Conservation (phyloP, 92 coral and sea anemone species). For the Heteractis magnifica region DNA sequence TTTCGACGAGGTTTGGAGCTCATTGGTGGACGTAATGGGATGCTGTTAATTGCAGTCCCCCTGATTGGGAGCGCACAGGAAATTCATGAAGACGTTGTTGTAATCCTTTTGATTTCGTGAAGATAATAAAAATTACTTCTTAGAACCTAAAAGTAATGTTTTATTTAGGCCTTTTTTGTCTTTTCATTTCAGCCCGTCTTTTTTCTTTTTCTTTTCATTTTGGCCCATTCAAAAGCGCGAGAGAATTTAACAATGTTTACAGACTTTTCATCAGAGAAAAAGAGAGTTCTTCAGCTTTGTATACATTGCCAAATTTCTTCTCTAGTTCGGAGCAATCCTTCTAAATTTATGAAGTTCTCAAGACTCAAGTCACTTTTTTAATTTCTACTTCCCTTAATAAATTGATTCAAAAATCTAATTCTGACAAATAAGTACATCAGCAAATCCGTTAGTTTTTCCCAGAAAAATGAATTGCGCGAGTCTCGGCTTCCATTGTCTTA, state of each 20-base stretch:
- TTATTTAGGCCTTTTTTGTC: neutral
- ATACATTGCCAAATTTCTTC: neutral
- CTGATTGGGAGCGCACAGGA: constrained; percentile 17
- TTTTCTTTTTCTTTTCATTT: neutral
- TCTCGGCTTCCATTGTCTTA: neutral
- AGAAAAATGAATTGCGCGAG: neutral
- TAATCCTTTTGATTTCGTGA: constrained; percentile 10
- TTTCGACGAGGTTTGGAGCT: neutral
- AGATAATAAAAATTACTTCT: constrained; percentile 7
- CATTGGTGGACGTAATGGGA: constrained; percentile 2
- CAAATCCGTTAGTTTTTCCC: neutral
- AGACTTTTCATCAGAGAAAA: neutral
- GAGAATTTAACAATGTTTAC: neutral
- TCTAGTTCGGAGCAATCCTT: neutral
- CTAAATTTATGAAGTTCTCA: neutral
- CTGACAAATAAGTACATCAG: constrained; percentile 3
- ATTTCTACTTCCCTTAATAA: neutral
- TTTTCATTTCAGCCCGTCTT: neutral
- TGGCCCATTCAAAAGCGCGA: neutral
- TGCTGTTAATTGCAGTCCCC: neutral
- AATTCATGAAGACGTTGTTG: neutral
- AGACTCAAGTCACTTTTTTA: neutral
- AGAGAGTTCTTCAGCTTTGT: neutral
- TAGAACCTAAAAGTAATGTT: neutral
- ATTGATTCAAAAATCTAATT: neutral